Evolutionary conservation across 2,888 invertebrate species (phyloP).

Genomic region (Scrobipalpa costella): DNA sequence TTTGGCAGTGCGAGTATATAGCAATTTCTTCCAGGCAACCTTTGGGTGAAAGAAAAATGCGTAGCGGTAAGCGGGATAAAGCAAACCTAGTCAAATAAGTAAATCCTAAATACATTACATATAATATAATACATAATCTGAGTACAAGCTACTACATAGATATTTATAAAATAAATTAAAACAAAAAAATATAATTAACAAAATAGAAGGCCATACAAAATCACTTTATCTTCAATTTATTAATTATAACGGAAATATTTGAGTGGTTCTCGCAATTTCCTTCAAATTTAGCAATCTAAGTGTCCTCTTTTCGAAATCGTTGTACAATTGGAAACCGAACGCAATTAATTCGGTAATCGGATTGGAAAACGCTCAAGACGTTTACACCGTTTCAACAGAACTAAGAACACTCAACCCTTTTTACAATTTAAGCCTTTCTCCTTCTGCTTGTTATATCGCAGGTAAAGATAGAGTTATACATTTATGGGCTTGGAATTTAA

Average conservation of each 20-base stretch:
- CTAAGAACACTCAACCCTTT: background rate
- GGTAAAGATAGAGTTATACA: background rate
- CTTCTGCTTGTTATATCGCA: background rate
- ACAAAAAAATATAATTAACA: no score
- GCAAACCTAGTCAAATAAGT: no score
- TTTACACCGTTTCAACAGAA: constrained; percentile 5
- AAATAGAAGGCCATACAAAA: no score
- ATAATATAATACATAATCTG: no score
- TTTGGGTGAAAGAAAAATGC: no score
- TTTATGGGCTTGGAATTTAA: background rate
- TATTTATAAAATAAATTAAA: no score
- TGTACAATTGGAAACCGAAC: constrained; percentile 13
- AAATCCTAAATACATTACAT: no score
- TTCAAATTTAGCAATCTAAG: constrained; percentile 7
- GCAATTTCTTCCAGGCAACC: no score
- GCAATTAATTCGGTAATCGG: constrained; percentile 12
- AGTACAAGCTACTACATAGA: no score
- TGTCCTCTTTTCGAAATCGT: constrained; percentile 5
- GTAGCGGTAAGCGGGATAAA: no score
- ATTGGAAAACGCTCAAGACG: constrained; percentile 13
- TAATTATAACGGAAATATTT: background rate
- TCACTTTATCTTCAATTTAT: background rate
- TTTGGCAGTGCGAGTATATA: no score
- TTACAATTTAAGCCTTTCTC: background rate
- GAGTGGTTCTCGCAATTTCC: background rate